A percentile compares a stretch with the other conserved stretches of the same genome.
Evolutionary conservation across 2,888 invertebrate species (phyloP).

Genomic region (Heliconius ismenius): DNA sequence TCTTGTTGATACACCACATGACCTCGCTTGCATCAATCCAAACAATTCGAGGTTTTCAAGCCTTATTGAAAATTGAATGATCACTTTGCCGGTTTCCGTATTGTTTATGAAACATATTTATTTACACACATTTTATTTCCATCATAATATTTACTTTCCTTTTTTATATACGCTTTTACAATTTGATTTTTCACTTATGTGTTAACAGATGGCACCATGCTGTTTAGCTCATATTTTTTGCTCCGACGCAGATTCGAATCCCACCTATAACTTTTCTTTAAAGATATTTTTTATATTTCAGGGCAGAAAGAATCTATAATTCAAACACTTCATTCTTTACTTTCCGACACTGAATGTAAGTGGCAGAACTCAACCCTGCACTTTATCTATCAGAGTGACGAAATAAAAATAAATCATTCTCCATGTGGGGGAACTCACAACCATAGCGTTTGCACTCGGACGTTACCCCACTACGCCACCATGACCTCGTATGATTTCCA

Average conservation of each 20-base stretch:
- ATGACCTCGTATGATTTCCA: no score
- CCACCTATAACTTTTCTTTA: background rate
- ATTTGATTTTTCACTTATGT: background rate
- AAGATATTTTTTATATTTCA: no score
- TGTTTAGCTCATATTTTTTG: background rate
- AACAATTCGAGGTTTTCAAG: constrained; percentile 6
- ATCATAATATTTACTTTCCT: background rate
- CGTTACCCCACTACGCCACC: no score
- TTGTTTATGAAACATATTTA: background rate
- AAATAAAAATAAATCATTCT: background rate
- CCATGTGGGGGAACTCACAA: background rate
- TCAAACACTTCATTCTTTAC: no score
- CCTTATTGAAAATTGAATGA: constrained; percentile 8
- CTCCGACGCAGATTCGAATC: background rate
- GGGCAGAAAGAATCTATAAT: no score
- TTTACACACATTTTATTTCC: background rate
- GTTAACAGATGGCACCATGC: background rate
- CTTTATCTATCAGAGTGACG: background rate
- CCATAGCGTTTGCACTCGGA: background rate
- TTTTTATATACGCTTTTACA: background rate
- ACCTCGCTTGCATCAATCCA: background rate
- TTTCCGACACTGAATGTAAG: no score
- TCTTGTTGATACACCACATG: background rate
- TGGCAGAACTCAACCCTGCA: background rate
- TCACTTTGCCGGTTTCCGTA: background rate